Evolutionary conservation across 2,113 vertebrate genomes (phyloP).

Genomic region (Columbina picui): DNA sequence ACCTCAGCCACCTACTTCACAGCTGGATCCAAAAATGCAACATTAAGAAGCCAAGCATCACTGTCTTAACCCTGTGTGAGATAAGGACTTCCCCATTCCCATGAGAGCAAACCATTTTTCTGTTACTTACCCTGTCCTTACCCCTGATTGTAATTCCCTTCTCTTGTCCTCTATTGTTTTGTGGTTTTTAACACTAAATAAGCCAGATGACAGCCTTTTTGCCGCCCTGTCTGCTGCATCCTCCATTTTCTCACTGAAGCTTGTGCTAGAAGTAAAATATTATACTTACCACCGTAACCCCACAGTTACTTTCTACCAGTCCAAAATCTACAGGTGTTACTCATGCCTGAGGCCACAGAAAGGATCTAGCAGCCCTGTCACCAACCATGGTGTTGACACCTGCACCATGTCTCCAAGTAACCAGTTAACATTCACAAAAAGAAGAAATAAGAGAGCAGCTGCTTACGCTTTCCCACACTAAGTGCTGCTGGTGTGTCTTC

Average conservation of each 20-base stretch:
- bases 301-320: background rate
- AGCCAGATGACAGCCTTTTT: background rate
- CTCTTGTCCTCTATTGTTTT: background rate
- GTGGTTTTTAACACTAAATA: background rate
- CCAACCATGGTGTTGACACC: background rate
- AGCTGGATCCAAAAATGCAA: background rate
- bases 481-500: background rate
- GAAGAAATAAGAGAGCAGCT: background rate
- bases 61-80: rapidly evolving
- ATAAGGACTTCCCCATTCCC: rapidly evolving
- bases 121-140: background rate
- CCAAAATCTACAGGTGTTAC: background rate
- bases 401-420: background rate
- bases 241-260: background rate
- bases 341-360: background rate
- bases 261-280: background rate
- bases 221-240: background rate
- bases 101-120: background rate
- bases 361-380: background rate
- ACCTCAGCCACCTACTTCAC: background rate
- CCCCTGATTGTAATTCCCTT: background rate
- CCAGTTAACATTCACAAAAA: background rate
- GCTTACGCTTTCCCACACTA: rapidly evolving
- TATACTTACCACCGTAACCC: background rate
- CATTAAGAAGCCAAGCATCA: background rate